Percentiles rank a stretch among this genome's conserved stretches.
Conservation (phyloP, 2,888 invertebrate species). For the Drosophila atripex region DNA sequence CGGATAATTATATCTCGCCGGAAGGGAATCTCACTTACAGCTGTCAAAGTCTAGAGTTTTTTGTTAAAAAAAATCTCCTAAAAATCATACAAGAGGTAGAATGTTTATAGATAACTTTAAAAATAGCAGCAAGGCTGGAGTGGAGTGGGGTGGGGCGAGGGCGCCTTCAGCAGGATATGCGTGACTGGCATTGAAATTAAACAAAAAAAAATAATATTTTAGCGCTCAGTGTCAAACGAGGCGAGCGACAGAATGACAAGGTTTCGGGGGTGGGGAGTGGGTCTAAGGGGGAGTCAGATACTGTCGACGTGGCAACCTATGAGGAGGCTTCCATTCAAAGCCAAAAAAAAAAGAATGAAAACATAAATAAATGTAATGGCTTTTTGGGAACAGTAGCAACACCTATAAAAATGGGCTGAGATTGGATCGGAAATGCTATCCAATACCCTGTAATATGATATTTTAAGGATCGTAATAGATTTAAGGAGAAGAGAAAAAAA, state of each 20-base stretch:
- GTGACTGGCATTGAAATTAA: constrained; percentile 77
- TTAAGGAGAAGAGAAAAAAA: too few relatives aligned
- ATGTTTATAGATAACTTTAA: constrained; percentile 62
- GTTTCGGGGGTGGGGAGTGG: neutral
- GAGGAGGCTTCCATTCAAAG: constrained; percentile 20
- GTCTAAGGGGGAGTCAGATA: constrained; percentile 4
- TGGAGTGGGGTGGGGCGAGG: neutral
- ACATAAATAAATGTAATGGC: constrained; percentile 50
- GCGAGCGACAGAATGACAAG: constrained; percentile 47
- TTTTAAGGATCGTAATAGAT: too few relatives aligned
- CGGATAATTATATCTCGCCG: constrained; percentile 33
- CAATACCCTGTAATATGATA: constrained; percentile 11
- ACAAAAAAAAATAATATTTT: constrained; percentile 52
- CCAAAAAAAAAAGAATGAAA: constrained; percentile 44
- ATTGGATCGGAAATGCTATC: neutral
- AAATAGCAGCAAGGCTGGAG: constrained; percentile 40
- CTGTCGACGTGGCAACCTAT: constrained; percentile 50
- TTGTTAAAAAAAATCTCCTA: neutral
- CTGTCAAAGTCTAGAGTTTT: neutral
- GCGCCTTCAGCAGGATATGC: constrained; percentile 68
- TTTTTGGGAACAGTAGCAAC: constrained; percentile 42
- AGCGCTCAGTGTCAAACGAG: constrained; percentile 65
- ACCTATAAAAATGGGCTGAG: constrained; percentile 10
- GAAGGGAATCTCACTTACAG: constrained; percentile 11
- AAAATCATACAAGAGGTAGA: constrained; percentile 50